A percentile compares a stretch with the other conserved stretches of the same genome.
These are phyloP conservation scores for Dendronephthya gigantea DNA, from an alignment of 64 coral and sea anemone genomes.

Conservation along the genomic window DNA sequence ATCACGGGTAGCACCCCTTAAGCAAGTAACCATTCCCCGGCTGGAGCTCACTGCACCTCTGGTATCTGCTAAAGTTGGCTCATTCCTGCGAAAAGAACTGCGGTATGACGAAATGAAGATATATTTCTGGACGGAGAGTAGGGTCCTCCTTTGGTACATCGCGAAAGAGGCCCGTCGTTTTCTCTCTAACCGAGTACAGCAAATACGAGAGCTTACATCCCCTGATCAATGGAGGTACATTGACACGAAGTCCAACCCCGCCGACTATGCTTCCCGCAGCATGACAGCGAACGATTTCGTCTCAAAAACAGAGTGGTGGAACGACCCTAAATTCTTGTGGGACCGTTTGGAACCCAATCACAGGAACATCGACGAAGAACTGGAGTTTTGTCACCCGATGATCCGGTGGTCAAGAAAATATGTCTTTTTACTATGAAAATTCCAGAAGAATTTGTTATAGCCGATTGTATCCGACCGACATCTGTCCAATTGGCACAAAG, in stretches of 20 bases:
- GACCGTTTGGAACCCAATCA: neutral
- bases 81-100: neutral
- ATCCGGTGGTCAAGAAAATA: neutral
- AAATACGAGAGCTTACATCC: neutral
- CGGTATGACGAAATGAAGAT: neutral
- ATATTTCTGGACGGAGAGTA: neutral
- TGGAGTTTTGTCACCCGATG: neutral
- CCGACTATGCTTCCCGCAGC: neutral
- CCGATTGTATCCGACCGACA: neutral
- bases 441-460: neutral
- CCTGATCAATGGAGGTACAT: neutral
- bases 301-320: neutral
- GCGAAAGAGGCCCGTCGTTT: neutral
- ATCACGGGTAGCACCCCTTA: conserved; percentile 6
- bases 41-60: neutral
- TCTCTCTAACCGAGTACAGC: neutral
- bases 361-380: too few relatives aligned
- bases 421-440: neutral
- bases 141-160: neutral
- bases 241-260: neutral
- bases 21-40: conserved; percentile 17
- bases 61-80: neutral
- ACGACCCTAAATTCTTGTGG: neutral
- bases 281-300: neutral
- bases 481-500: neutral